Conservation (phyloP, 2,113 vertebrate genomes). For the Herpetotheres cachinnans region DNA sequence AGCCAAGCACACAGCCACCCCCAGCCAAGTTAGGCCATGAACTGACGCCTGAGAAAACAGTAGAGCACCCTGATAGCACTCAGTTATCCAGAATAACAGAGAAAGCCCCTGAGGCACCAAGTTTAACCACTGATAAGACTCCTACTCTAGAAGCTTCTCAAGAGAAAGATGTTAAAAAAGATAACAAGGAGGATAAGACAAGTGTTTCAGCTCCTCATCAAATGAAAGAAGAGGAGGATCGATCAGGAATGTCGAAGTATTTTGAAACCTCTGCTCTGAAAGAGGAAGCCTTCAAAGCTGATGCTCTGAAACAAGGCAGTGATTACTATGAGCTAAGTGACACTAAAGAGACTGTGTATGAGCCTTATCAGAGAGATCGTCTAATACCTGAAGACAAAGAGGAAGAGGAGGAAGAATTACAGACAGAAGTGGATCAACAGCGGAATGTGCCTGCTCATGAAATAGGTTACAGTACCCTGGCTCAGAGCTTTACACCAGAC, state of each 20-base stretch:
- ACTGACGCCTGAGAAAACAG: neutral
- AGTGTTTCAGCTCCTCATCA: constrained; percentile 8
- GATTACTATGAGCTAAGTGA: constrained; percentile 97
- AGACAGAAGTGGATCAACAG: constrained; percentile 35
- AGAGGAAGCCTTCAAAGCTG: constrained; percentile 75
- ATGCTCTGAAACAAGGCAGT: constrained; percentile 72
- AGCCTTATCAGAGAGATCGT: constrained; percentile 41
- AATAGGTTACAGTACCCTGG: constrained; percentile 85
- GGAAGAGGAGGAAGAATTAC: constrained; percentile 58
- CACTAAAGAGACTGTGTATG: constrained; percentile 75
- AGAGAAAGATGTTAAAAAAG: constrained; percentile 55
- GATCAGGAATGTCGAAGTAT: constrained; percentile 96
- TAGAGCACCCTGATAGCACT: neutral
- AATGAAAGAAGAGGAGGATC: constrained; percentile 79
- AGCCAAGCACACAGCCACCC: neutral
- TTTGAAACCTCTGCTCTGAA: constrained; percentile 95
- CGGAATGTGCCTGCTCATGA: constrained; percentile 68
- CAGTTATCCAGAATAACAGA: constrained; percentile 7
- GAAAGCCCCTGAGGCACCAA: neutral
- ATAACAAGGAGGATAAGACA: neutral
- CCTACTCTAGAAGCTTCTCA: constrained; percentile 30
- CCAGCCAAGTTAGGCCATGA: constrained; percentile 34
- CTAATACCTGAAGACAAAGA: constrained; percentile 61
- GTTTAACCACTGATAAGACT: constrained; percentile 34
- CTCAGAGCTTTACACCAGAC: constrained; percentile 73